A percentile compares a stretch with the other conserved stretches of the same genome.
Conservation (phyloP, 2,113 vertebrate genomes). For the Xenus cinereus region DNA sequence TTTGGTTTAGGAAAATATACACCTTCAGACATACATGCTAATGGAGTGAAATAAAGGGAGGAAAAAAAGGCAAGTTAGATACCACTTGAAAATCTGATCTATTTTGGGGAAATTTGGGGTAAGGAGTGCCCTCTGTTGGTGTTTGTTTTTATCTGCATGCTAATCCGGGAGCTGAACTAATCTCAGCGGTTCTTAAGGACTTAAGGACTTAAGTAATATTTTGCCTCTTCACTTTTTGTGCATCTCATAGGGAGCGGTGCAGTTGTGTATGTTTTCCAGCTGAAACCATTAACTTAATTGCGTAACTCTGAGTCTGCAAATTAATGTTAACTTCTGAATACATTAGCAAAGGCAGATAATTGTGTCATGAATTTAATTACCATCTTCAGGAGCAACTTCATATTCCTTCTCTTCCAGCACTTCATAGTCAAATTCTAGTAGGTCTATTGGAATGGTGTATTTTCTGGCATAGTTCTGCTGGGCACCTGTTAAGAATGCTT, state of each 20-base stretch:
- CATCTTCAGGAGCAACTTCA: constrained; percentile 78
- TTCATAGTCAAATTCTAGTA: constrained; percentile 88
- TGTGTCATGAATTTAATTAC: constrained; percentile 63
- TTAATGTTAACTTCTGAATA: neutral
- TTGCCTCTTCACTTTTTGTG: neutral
- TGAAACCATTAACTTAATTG: neutral
- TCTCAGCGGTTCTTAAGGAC: neutral
- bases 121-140: neutral
- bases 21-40: neutral
- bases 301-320: neutral
- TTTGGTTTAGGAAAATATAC: neutral
- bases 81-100: neutral
- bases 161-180: neutral
- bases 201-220: neutral
- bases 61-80: neutral
- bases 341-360: neutral
- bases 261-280: neutral
- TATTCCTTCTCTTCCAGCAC: constrained; percentile 85
- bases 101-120: neutral
- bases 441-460: constrained; percentile 85
- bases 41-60: neutral
- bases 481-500: constrained; percentile 88
- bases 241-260: neutral
- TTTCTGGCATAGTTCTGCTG: constrained; percentile 92
- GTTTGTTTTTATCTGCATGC: neutral